Evolutionary conservation across 2,113 vertebrate species (phyloP), one percentile per base, ranked within the genome.

Genomic region (Platanista minor): DNA sequence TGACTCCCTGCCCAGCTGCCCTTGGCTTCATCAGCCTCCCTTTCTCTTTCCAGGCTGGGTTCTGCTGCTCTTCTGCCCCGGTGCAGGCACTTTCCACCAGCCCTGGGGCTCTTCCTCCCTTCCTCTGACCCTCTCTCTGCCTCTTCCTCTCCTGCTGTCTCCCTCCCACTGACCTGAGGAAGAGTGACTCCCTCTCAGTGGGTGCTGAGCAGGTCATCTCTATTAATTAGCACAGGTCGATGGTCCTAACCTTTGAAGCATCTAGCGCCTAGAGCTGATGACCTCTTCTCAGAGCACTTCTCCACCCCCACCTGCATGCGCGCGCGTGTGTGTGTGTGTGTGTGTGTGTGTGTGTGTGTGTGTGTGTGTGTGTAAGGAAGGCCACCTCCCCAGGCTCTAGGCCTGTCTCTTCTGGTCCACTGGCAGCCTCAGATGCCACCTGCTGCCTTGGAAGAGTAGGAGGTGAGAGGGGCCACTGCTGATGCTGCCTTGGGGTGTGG

Each of bases 361-460:
- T 13, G 11, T 33, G 36, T 41, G 33, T 9, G 11, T 29, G 2
- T 17, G 14, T 46, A 17, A 21, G 61, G 36, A 52, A 93, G n/a
- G 14, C 46, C 1, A 7, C 54, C n/a, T 90, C 57, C 18, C 39
- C n/a, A n/a, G 39, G 17, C 64, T 74, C 57, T 84, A 46, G 23
- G 21, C 25, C 33, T 57, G 31, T 87, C 95, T 95, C 90, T 83
- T 95, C 83, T 64, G 57, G 52, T 59, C 83, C 67, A 54, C 46
- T 80, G 62, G 75, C 10, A 83, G 62, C 83, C 41, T 96, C 66
- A 83, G 72, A 96, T 1, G n/a, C 71, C 66, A 93, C 67, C 96
- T 95, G 72, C 91, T 90, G 69, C 91, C 84, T 36, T 71, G 41
- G 80, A n/a, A 46, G 72, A 90, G 69, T 27, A 82, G 66, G 33